A percentile compares a stretch with the other conserved stretches of the same genome.
phyloP scores from a whole-genome alignment of 2,797 vertebrate genomes.

The Propithecus deckenii region DNA sequence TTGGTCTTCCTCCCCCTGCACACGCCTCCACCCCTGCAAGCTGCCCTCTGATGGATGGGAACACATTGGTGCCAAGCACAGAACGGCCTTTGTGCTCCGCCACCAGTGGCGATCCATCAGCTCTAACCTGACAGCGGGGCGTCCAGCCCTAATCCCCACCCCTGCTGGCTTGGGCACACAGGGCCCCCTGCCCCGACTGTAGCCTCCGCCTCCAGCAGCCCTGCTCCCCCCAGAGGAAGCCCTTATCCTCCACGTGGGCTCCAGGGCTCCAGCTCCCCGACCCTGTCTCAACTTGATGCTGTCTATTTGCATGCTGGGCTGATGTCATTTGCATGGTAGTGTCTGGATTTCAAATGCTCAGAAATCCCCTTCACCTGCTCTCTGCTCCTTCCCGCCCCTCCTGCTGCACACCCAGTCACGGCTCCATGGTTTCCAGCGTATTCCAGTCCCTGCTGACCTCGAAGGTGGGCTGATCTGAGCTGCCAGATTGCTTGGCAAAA shows the following conservation, averaged over 20 bases:
- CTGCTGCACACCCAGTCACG: neutral
- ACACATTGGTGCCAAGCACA: constrained; percentile 89
- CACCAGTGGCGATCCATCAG: constrained; percentile 97
- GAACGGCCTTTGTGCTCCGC: constrained; percentile 93
- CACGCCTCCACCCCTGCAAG: constrained; percentile 37
- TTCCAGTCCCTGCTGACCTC: neutral
- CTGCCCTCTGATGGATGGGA: constrained; percentile 91
- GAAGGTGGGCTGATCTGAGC: neutral
- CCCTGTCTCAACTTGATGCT: constrained; percentile 4
- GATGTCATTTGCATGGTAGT: constrained; percentile 54
- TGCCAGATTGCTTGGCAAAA: neutral
- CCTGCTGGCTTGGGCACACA: constrained; percentile 53
- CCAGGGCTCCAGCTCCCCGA: neutral
- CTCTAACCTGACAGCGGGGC: constrained; percentile 95
- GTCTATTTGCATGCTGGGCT: constrained; percentile 45
- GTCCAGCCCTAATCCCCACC: constrained; percentile 86
- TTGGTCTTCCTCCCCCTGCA: neutral
- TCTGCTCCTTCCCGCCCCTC: neutral
- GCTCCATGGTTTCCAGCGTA: neutral
- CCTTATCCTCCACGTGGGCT: neutral
- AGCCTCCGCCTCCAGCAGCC: neutral
- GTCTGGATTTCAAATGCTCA: constrained; percentile 48
- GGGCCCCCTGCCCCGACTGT: neutral
- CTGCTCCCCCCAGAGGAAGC: constrained; percentile 10
- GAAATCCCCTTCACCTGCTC: constrained; percentile 58